Conservation (phyloP, 2,113 vertebrate genomes). For the Prionailurus bengalensis region DNA sequence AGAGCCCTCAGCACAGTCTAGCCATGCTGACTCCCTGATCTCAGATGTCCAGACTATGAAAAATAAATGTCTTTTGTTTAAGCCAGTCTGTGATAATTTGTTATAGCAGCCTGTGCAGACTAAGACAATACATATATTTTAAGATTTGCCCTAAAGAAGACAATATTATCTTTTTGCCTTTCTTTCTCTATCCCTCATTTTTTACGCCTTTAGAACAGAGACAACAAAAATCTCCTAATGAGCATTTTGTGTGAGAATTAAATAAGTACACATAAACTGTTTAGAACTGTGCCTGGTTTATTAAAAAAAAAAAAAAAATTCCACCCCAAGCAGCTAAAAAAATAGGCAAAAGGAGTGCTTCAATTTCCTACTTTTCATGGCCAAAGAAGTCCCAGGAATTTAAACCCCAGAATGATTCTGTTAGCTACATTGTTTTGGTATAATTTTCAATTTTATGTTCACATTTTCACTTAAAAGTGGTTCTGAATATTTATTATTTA, state of each 20-base stretch:
- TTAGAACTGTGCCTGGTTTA: not conserved
- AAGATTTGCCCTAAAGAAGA: not conserved
- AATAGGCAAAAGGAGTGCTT: not conserved
- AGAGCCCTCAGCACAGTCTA: not conserved
- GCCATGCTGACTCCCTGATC: rapidly evolving
- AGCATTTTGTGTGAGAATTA: not conserved
- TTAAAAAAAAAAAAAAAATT: not conserved
- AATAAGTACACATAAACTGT: not conserved
- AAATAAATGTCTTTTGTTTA: not conserved
- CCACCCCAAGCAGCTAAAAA: not conserved
- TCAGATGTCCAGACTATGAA: not conserved
- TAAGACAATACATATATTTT: not conserved
- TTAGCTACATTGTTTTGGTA: not conserved
- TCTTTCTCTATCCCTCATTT: not conserved
- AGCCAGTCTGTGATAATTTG: not conserved
- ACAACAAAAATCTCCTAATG: not conserved
- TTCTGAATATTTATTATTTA: slow-evolving; percentile 46
- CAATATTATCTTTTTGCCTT: not conserved
- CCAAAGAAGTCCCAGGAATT: not conserved
- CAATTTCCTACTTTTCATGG: not conserved
- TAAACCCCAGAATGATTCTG: not conserved
- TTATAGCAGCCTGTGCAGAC: not conserved
- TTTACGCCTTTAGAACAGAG: not conserved
- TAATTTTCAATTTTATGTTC: not conserved
- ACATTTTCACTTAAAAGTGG: not conserved